Conservation (phyloP, 2,113 vertebrate species). For the Labeo catla region DNA sequence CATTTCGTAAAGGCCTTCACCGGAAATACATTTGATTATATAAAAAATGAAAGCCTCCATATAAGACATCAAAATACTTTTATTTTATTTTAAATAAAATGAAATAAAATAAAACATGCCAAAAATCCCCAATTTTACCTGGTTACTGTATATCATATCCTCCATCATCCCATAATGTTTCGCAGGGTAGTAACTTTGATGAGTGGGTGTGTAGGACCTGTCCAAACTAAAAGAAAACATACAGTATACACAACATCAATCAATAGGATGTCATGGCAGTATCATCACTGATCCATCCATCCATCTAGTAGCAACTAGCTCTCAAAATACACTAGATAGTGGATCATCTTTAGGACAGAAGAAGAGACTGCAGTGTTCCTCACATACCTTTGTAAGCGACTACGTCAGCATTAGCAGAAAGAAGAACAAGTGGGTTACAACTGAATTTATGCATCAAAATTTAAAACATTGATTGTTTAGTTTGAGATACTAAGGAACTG, state of each 20-base stretch:
- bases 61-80: background rate
- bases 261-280: background rate
- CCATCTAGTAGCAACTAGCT: background rate
- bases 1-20: background rate
- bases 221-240: constrained; percentile 86
- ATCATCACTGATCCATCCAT: background rate
- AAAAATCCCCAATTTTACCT: constrained; percentile 75
- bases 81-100: background rate
- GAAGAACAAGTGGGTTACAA: constrained; percentile 30
- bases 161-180: constrained; percentile 89
- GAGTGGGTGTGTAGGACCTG: constrained; percentile 92
- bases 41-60: background rate
- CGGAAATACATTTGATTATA: background rate
- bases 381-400: constrained; percentile 74
- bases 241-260: background rate
- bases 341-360: background rate
- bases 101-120: background rate
- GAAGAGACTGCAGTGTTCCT: background rate
- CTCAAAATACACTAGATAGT: background rate
- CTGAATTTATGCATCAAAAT: background rate
- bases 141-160: constrained; percentile 85
- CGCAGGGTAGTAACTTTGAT: constrained; percentile 85
- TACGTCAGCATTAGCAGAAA: constrained; percentile 62
- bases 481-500: background rate
- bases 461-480: background rate